phyloP scores from a whole-genome alignment of 2,888 invertebrate genomes.

The Scaptomyza cyrtandrae region DNA sequence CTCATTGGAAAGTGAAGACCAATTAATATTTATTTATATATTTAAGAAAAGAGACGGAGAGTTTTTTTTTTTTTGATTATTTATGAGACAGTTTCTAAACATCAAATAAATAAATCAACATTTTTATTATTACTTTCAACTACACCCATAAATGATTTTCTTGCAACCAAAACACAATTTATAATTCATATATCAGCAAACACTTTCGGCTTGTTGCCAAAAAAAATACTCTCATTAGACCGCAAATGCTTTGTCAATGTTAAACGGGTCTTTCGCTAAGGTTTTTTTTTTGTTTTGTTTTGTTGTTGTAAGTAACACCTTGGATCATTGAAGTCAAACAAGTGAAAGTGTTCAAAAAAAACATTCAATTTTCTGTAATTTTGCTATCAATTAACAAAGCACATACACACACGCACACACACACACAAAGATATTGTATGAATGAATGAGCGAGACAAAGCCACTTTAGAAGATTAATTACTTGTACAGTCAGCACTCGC shows the following conservation, averaged over 20 bases:
- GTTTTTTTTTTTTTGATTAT: background rate
- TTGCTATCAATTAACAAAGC: slow-evolving; percentile 78
- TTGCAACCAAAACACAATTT: slow-evolving; percentile 34
- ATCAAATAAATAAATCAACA: background rate
- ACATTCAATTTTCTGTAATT: slow-evolving; percentile 76
- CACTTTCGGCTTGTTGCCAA: slow-evolving; percentile 42
- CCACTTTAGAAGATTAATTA: slow-evolving; percentile 67
- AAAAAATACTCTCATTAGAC: slow-evolving; percentile 47
- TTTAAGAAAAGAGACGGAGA: background rate
- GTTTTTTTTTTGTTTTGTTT: slow-evolving; percentile 1
- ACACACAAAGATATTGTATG: slow-evolving; percentile 16
- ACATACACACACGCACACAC: background rate
- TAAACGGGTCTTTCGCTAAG: slow-evolving; percentile 48
- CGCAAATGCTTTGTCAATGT: slow-evolving; percentile 55
- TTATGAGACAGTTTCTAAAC: background rate
- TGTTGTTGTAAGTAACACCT: slow-evolving; percentile 23
- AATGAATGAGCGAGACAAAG: slow-evolving; percentile 34
- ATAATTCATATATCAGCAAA: slow-evolving; percentile 39
- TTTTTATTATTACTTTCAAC: background rate
- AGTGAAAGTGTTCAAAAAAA: slow-evolving; percentile 68
- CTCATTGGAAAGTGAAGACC: background rate
- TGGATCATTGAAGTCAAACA: slow-evolving; percentile 45
- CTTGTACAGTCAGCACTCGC: slow-evolving; percentile 44
- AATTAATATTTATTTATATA: background rate
- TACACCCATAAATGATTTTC: background rate